A percentile compares a stretch with the other conserved stretches of the same genome.
Conservation (phyloP, 2,113 vertebrate genomes). For the Eublepharis macularius region DNA sequence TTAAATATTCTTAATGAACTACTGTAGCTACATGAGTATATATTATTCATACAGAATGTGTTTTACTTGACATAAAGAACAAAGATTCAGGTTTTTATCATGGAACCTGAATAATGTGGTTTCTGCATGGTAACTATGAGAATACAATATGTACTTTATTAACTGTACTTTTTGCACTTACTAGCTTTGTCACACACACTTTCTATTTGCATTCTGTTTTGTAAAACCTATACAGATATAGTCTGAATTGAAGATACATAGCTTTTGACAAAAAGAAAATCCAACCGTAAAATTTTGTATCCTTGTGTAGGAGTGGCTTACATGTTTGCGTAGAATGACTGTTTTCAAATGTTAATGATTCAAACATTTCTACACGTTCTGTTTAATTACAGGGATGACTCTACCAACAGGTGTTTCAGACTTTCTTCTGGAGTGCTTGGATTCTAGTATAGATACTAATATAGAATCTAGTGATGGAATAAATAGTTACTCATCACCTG, state of each 20-base stretch:
- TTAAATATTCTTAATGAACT: background rate
- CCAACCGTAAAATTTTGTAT: background rate
- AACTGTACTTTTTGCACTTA: background rate
- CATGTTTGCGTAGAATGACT: background rate
- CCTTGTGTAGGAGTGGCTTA: background rate
- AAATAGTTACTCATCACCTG: conserved; percentile 77
- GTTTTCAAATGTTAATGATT: background rate
- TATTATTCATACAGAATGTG: background rate
- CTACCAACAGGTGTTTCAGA: conserved; percentile 73
- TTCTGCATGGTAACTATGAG: too few species aligned
- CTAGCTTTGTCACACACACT: background rate
- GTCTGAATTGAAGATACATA: background rate
- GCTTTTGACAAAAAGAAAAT: background rate
- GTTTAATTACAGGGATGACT: conserved; percentile 68
- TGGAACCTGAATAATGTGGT: background rate
- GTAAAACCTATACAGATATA: background rate
- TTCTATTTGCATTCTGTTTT: background rate
- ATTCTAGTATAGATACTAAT: conserved; percentile 43
- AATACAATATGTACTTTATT: too few species aligned
- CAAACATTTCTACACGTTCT: conserved; percentile 1
- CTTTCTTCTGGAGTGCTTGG: conserved; percentile 71
- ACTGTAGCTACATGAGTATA: background rate
- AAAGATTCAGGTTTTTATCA: background rate
- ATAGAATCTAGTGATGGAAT: conserved; percentile 41
- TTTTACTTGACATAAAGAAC: background rate